Conservation (phyloP, 2,797 vertebrate genomes). For the Lateolabrax maculatus region DNA sequence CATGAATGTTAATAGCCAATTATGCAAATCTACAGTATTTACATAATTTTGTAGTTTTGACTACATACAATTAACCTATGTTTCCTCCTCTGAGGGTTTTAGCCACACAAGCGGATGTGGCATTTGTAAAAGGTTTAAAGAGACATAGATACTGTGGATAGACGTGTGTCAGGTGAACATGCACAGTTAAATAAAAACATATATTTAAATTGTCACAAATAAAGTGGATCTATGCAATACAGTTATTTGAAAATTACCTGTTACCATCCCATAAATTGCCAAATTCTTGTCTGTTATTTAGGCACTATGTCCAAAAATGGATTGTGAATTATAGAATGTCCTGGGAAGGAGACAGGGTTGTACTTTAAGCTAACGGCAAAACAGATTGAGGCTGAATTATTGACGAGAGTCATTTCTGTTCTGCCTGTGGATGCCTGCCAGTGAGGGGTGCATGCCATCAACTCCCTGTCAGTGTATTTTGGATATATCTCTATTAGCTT, state of each 20-base stretch:
- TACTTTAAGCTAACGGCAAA: conserved; percentile 77
- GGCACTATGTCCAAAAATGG: conserved; percentile 57
- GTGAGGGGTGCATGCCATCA: conserved; percentile 75
- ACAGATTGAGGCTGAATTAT: conserved; percentile 86
- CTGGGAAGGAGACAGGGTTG: conserved; percentile 69
- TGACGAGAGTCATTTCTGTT: conserved; percentile 80
- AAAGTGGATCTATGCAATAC: background rate
- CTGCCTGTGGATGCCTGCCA: conserved; percentile 73
- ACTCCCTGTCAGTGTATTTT: conserved; percentile 65
- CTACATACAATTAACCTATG: conserved; percentile 58
- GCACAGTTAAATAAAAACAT: background rate
- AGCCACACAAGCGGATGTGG: conserved; percentile 33
- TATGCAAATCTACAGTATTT: conserved; percentile 72
- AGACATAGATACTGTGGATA: conserved; percentile 13
- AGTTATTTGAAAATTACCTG: conserved; percentile 14
- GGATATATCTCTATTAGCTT: conserved; percentile 62
- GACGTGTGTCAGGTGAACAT: background rate
- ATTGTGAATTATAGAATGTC: conserved; percentile 73
- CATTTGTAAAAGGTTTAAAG: conserved; percentile 41
- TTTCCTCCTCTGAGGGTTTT: conserved; percentile 47
- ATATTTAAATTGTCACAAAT: conserved; percentile 8
- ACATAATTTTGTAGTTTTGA: conserved; percentile 66
- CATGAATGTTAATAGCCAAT: conserved; percentile 74
- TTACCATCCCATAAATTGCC: conserved; percentile 15
- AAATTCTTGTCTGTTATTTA: conserved; percentile 50